Percentiles rank a stretch among this genome's conserved stretches.
Conservation (phyloP, 2,888 invertebrate genomes). For the Drosophila recens region DNA sequence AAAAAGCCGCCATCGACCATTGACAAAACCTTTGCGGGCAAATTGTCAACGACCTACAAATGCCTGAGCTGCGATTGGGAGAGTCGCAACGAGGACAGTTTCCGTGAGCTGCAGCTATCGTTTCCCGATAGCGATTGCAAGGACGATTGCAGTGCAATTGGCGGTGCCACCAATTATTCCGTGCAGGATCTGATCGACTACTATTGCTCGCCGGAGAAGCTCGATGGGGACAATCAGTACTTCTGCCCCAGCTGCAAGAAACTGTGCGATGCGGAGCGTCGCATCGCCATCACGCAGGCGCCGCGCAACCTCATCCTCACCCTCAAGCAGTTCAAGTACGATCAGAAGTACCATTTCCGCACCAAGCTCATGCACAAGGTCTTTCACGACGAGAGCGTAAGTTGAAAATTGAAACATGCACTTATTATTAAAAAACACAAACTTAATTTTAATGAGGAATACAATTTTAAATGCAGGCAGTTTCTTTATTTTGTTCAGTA, state of each 20-base stretch:
- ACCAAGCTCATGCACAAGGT: constrained; percentile 92
- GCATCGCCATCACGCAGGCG: constrained; percentile 89
- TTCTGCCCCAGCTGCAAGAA: constrained; percentile 91
- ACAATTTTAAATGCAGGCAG: too few relatives aligned
- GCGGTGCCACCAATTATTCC: constrained; percentile 86
- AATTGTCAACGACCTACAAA: constrained; percentile 90
- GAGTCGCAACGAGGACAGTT: constrained; percentile 91
- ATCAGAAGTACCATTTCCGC: constrained; percentile 89
- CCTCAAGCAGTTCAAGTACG: constrained; percentile 92
- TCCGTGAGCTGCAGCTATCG: constrained; percentile 92
- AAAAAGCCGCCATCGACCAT: constrained; percentile 78
- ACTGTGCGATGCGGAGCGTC: constrained; percentile 91
- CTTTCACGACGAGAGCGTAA: constrained; percentile 87
- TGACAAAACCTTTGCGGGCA: constrained; percentile 92
- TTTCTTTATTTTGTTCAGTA: too few relatives aligned
- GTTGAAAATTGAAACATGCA: background rate
- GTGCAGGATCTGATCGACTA: constrained; percentile 92
- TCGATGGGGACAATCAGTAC: constrained; percentile 93
- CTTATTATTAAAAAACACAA: too few relatives aligned
- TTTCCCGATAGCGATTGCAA: constrained; percentile 87
- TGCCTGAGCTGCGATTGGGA: constrained; percentile 90
- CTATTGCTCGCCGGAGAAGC: constrained; percentile 91
- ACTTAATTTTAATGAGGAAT: too few relatives aligned
- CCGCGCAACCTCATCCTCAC: constrained; percentile 93
- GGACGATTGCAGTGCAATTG: constrained; percentile 72